Evolutionary conservation across 2,113 vertebrate species (phyloP), one percentile per base, ranked within the genome.

Genomic region (Myotis lucifugus): DNA sequence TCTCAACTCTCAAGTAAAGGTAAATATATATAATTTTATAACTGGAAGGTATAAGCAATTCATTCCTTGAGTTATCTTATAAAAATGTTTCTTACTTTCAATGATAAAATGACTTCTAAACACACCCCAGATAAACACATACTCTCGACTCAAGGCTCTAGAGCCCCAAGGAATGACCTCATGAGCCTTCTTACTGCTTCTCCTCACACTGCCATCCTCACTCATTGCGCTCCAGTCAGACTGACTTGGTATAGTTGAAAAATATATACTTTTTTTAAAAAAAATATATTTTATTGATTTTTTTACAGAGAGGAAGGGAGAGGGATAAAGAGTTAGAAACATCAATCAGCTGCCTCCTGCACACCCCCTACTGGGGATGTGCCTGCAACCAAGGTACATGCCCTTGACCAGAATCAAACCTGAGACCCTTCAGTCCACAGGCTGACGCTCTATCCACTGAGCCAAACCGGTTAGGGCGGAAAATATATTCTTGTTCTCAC

Each of bases 61-160:
- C 2, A 56, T 0, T 5, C 3, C 5, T 42, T 67, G 12, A 83
- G 8, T 50, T 92, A 13, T 23, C 14, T 61, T 34, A 72, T 61
- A 94, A 46, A 73, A 61, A 85, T 40, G 54, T 50, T 2, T 7
- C 8, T 54, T 89, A 72, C 11, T 85, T 70, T 76, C 18, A 76
- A 14, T 84, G 18, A 78, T 78, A 27, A 90, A 46, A 50, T 87
- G 18, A 83, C 40, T 54, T 91, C 29, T 83, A 25, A 94, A 25
- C 17, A 66, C 0, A n/a, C 4, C 0, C 13, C 14, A 46, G 3
- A 25, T 82, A 77, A 64, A 61, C 25, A 5, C 14, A 2, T n/a
- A 27, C 19, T 52, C 59, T 21, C 25, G 4, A 3, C 21, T 13
- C 6, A 32, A 2, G 17, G 10, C 9, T 50, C 34, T 56, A 13